phyloP scores from a whole-genome alignment of 2,113 vertebrate species.

The Rhinopomastus cyanomelas region DNA sequence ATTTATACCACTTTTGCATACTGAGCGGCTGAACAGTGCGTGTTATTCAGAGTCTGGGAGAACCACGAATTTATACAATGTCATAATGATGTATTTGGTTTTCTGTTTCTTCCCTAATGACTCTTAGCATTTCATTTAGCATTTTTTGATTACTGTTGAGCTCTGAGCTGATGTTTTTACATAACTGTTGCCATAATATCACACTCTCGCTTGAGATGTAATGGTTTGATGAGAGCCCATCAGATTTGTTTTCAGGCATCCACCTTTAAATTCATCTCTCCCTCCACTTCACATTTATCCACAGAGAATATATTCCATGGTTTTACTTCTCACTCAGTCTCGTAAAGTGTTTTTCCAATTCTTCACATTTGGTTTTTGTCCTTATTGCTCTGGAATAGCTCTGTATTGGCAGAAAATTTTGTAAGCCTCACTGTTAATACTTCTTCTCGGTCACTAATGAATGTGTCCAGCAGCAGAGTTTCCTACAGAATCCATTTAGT shows the following conservation, averaged over 20 bases:
- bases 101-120: slow-evolving; percentile 27
- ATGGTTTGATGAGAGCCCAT: background rate
- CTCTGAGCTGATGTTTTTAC: background rate
- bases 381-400: background rate
- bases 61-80: background rate
- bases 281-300: background rate
- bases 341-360: background rate
- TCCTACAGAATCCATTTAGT: background rate
- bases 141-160: slow-evolving; percentile 5
- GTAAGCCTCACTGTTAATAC: background rate
- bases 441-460: background rate
- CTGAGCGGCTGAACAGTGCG: background rate
- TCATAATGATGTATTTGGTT: slow-evolving; percentile 2
- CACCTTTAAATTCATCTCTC: background rate
- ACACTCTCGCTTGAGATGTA: background rate
- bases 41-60: background rate
- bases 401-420: background rate
- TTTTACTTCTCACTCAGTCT: background rate
- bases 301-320: background rate
- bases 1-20: background rate
- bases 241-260: background rate
- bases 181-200: background rate
- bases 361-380: background rate
- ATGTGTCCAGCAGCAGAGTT: background rate
- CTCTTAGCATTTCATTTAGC: background rate